phyloP scores from a whole-genome alignment of 1,140 invertebrate species.

The Drosophila kohkoa region DNA sequence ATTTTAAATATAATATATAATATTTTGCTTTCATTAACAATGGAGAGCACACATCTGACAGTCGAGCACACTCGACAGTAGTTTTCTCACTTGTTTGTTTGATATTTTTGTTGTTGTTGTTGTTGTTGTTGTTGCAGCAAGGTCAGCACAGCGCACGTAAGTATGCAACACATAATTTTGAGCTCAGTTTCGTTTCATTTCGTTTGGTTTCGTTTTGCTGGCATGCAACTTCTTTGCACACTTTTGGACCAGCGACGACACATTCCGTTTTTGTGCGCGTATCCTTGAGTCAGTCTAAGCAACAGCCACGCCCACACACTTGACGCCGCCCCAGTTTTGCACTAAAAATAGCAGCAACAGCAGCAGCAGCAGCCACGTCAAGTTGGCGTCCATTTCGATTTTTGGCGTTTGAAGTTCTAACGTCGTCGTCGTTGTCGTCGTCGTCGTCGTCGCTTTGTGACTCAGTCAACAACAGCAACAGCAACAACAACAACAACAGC shows the following conservation, averaged over 20 bases:
- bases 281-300: slow-evolving; percentile 32
- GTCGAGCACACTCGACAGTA: too few relatives aligned
- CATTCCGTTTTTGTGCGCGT: slow-evolving; percentile 2
- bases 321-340: slow-evolving; percentile 42
- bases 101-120: too few relatives aligned
- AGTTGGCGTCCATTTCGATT: slow-evolving; percentile 10
- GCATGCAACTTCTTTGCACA: slow-evolving; percentile 44
- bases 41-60: too few relatives aligned
- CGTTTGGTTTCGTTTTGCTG: slow-evolving; percentile 9
- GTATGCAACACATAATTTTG: slow-evolving; percentile 80
- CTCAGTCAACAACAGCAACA: slow-evolving; percentile 8
- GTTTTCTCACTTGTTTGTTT: too few relatives aligned
- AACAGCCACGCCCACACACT: slow-evolving; percentile 45
- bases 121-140: slow-evolving; percentile 29
- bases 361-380: slow-evolving; percentile 24
- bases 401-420: slow-evolving; percentile 33
- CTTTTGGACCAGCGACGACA: slow-evolving; percentile 31
- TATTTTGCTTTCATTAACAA: too few relatives aligned
- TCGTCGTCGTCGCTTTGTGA: slow-evolving; percentile 4
- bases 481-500: too few relatives aligned
- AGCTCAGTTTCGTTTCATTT: slow-evolving; percentile 21
- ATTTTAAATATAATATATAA: too few relatives aligned
- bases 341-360: slow-evolving; percentile 39
- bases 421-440: neutral
- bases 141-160: slow-evolving; percentile 77